A percentile compares a stretch with the other conserved stretches of the same genome.
phyloP scores from a whole-genome alignment of 2,113 vertebrate genomes.

The Plestiodon gilberti region DNA sequence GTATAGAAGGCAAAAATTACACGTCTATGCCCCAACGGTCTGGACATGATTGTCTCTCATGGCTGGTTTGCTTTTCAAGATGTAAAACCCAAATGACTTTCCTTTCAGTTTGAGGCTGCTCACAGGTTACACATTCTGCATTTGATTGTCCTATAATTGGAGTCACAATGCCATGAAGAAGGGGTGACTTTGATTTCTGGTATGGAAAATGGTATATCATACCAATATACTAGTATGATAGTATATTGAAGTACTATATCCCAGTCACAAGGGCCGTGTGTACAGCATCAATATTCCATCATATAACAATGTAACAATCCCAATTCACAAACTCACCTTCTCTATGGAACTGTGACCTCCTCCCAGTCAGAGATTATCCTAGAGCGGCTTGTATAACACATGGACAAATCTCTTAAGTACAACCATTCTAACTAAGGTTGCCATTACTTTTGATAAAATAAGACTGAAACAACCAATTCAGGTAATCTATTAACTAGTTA shows the following conservation, averaged over 20 bases:
- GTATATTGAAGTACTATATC: neutral
- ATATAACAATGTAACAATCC: too few species aligned
- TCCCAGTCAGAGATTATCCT: neutral
- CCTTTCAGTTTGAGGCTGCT: neutral
- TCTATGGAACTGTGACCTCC: neutral
- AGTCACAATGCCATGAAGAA: neutral
- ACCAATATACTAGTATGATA: neutral
- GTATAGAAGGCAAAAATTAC: neutral
- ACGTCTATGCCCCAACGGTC: neutral
- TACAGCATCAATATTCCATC: neutral
- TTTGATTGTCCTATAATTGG: neutral
- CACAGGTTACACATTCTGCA: neutral
- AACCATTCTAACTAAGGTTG: too few species aligned
- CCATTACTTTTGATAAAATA: too few species aligned
- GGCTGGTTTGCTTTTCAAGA: constrained; percentile 13
- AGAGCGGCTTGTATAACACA: neutral
- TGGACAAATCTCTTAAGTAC: neutral
- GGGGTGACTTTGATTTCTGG: too few species aligned
- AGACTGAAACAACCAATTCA: too few species aligned
- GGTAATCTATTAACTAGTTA: too few species aligned
- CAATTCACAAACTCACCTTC: neutral
- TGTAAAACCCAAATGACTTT: constrained; percentile 15
- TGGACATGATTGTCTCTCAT: constrained; percentile 36
- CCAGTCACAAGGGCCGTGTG: too few species aligned
- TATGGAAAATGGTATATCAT: neutral